Conservation (phyloP, 2,888 invertebrate species). For the Prosapia bicincta region DNA sequence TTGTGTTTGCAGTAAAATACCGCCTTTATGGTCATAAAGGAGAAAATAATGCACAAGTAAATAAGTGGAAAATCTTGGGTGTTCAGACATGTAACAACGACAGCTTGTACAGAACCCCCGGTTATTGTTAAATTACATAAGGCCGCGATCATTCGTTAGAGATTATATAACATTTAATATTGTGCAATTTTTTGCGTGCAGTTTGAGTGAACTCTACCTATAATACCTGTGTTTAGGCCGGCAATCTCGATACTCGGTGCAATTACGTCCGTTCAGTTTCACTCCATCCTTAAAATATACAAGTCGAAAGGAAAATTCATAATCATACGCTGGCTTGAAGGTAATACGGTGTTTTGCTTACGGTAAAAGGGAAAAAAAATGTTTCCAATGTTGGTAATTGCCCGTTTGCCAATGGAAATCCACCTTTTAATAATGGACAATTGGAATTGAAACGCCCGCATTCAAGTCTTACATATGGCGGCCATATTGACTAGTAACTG, state of each 20-base stretch:
- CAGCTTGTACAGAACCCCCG: background rate
- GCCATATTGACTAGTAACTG: background rate
- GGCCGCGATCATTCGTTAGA: background rate
- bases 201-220: background rate
- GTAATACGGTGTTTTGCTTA: background rate
- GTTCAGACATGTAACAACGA: too few relatives aligned
- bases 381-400: background rate
- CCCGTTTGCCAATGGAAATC: background rate
- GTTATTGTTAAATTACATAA: background rate
- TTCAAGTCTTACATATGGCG: background rate
- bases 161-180: conserved; percentile 2
- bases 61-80: too few relatives aligned
- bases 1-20: too few relatives aligned
- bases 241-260: background rate
- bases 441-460: background rate
- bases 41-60: too few relatives aligned
- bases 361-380: background rate
- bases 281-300: background rate
- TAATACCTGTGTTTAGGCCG: background rate
- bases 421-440: background rate
- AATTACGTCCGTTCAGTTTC: background rate
- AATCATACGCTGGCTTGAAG: background rate
- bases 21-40: too few relatives aligned
- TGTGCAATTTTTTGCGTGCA: conserved; percentile 2
- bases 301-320: background rate